Base-by-base conservation (phyloP, 1,140 invertebrate genomes). In the Drosophila murphyi region DNA sequence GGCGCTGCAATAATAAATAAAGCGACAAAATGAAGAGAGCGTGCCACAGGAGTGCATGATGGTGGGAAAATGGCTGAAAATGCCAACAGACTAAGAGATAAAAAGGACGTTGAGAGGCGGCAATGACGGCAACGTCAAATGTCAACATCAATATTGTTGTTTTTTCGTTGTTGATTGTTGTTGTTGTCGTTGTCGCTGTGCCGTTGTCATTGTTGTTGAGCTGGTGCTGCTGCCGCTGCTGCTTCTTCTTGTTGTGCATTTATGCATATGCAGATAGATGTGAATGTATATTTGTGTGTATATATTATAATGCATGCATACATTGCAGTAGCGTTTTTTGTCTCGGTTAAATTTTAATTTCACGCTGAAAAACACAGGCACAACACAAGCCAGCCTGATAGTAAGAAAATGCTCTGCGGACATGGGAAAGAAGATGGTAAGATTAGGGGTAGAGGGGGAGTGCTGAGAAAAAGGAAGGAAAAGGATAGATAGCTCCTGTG, bases 1-100 rank as follows among this genome's bases (percentile, higher is more conserved):
- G 72, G 77, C 76, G 78, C 76, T 77, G 83, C 76, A 83, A 88
- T 74, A 88, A 87, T 82, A 87, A 87, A 87, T 82, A 87, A 80
- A 87, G 63, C 72, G 61, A 61, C 69, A 76, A 77, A 73, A 29
- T 48, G 2, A 7, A 32, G 28, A 12, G 31, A 29, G 5, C 20
- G 43, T 43, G 52, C 12, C 31, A 35, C 12, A 47, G 28, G 5
- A 47, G 20, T 32, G 20, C 48, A 37, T 62, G 34, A 28, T 52
- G 63, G 31, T 29, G 54, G 8, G 34, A 67, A 77, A 82, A 88
- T 77, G 63, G 78, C 76, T 82, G 76, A 72, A 87, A 87, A 88
- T 71, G 79, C 65, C 83, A 77, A 73, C 72, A 82, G 70, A 82
- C 79, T 82, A 74, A 57, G 68, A 76, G 74, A 76, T 79, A 79